Evolutionary conservation across 1,140 invertebrate genomes (phyloP).

Genomic region (Drosophila melanica): DNA sequence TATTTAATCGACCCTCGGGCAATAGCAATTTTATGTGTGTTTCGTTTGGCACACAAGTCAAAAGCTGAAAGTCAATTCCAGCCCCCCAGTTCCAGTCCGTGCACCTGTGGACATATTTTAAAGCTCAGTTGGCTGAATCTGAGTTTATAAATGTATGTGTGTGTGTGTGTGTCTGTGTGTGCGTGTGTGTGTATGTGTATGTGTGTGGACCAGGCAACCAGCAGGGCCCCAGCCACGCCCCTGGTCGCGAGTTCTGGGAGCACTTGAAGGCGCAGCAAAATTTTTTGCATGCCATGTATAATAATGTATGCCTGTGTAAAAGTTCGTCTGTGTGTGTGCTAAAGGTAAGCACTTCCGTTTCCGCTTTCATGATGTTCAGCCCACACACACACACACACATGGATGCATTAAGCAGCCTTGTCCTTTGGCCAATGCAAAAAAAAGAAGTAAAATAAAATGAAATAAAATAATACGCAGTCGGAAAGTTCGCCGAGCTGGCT

Average conservation of each 20-base stretch:
- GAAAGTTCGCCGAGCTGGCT: conserved; percentile 39
- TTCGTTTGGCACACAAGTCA: conserved; percentile 69
- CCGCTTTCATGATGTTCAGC: conserved; percentile 68
- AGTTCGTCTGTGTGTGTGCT: conserved; percentile 36
- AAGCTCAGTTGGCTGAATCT: conserved; percentile 50
- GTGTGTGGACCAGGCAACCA: conserved; percentile 8
- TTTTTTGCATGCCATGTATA: conserved; percentile 55
- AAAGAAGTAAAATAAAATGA: conserved; percentile 45
- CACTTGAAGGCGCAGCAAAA: conserved; percentile 57
- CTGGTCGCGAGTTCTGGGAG: conserved; percentile 24
- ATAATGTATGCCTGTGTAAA: conserved; percentile 36
- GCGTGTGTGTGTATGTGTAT: conserved; percentile 16
- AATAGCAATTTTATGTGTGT: conserved; percentile 56
- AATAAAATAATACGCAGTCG: conserved; percentile 29
- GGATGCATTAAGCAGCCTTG: background rate
- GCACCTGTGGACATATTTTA: conserved; percentile 78
- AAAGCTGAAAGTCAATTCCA: conserved; percentile 76
- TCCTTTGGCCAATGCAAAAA: conserved; percentile 41
- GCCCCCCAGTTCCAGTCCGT: conserved; percentile 43
- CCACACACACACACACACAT: conserved; percentile 31
- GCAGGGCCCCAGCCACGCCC: conserved; percentile 20
- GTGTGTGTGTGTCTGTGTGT: too few relatives aligned
- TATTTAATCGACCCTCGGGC: conserved; percentile 26
- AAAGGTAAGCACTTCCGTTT: conserved; percentile 76
- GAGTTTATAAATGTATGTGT: conserved; percentile 5